Percentiles rank a stretch among this genome's conserved stretches.
Evolutionary conservation across 2,797 vertebrate species (phyloP).

Genomic region (Eulemur coronatus): DNA sequence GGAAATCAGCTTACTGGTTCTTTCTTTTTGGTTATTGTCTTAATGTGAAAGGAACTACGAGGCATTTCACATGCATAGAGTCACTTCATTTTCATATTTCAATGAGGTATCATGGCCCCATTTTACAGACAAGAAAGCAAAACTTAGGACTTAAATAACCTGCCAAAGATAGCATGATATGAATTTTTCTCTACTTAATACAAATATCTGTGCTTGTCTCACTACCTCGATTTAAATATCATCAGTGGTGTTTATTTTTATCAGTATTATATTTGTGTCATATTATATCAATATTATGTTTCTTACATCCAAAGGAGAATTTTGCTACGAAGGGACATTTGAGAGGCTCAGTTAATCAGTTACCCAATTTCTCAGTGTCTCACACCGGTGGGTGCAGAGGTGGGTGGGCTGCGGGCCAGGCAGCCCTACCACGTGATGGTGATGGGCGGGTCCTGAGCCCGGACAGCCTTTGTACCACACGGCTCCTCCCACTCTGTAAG

Average conservation of each 20-base stretch:
- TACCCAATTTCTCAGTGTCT: neutral
- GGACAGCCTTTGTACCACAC: neutral
- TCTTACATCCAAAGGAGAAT: neutral
- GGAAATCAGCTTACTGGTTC: neutral
- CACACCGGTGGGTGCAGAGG: neutral
- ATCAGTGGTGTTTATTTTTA: neutral
- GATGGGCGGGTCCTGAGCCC: accelerated
- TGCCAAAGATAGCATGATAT: neutral
- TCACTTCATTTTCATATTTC: neutral
- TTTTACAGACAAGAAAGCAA: neutral
- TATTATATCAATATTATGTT: neutral
- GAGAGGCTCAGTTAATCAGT: neutral
- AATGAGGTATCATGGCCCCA: neutral
- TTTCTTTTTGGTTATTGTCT: neutral
- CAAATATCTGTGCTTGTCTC: neutral
- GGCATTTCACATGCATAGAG: neutral
- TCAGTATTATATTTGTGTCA: neutral
- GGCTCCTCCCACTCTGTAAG: neutral
- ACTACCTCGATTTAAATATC: neutral
- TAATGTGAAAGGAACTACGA: neutral
- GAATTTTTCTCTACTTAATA: neutral
- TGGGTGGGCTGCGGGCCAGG: accelerated
- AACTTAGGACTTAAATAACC: neutral
- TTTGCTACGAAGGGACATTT: neutral
- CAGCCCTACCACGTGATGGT: accelerated